Evolutionary conservation across 2,888 invertebrate species (phyloP), one percentile per base, ranked within the genome.

Genomic region (Trachelus tabidus): DNA sequence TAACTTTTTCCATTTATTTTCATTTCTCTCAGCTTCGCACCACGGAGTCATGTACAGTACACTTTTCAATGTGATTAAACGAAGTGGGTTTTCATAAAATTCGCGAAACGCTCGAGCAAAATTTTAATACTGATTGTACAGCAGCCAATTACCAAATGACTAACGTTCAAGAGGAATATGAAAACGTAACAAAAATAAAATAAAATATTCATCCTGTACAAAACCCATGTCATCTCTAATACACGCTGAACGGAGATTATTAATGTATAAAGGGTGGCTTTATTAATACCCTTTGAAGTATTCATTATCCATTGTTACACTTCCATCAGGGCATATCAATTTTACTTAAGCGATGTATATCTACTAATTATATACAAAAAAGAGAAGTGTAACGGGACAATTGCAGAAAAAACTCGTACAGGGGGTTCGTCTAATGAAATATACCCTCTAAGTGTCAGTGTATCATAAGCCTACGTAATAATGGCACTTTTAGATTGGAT

Each of bases 1-100:
- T 79, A 87, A 87, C 86, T 86, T 87, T 85, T 84, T 81, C 83
- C 85, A 87, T 86, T 81, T 76, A 81, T 87, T 87, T 79, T 82
- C 84, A 87, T 86, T 82, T 69, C 73, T 73, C 74, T 78, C 73
- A 71, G 71, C 15, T 71, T 34, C 15, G n/a, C 35, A 69, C 77
- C 73, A 31, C 73, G 30, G 56, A 73, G 12, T 73, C 71, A 71
- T 71, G 69, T 35, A 35, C 35, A 34, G 6, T 35, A 11, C 71
- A 30, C 74, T 31, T 76, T 76, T 71, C 73, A 69, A 76, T 82
- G 85, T 82, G 82, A 83, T 85, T 83, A 81, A 79, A 77, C 80
- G 77, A 82, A 80, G 76, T 80, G 79, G 68, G 76, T 74, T 79
- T 76, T 79, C 76, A 56, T 76, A 75, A 79, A 73, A 79, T 12